These are phyloP conservation scores for Mythimna lalbum DNA, from an alignment of 2,888 invertebrate genomes.

Conservation along the genomic window DNA sequence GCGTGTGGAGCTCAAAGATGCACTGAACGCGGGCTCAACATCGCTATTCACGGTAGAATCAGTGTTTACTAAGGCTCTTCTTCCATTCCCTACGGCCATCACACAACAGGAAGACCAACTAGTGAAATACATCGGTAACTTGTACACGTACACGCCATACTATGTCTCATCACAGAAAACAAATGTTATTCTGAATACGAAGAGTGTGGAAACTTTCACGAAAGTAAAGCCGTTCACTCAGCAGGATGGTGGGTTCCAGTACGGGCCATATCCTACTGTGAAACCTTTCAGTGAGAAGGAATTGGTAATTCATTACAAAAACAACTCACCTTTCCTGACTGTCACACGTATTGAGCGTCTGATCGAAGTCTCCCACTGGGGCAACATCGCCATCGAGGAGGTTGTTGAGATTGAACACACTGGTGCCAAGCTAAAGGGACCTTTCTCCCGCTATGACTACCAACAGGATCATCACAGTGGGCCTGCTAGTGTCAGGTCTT, in stretches of 20 bases:
- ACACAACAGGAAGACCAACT: constrained; percentile 98
- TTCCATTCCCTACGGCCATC: constrained; percentile 97
- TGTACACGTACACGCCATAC: constrained; percentile 96
- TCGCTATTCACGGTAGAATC: constrained; percentile 92
- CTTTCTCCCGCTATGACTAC: constrained; percentile 99
- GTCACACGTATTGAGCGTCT: constrained; percentile 96
- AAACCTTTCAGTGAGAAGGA: constrained; percentile 91
- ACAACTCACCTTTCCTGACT: constrained; percentile 98
- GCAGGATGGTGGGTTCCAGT: constrained; percentile 95
- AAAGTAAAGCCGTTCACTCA: constrained; percentile 95
- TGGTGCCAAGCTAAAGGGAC: constrained; percentile 97
- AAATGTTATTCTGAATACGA: constrained; percentile 93
- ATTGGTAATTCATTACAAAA: constrained; percentile 97
- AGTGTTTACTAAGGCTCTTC: constrained; percentile 94
- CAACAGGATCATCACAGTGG: constrained; percentile 97
- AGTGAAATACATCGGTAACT: constrained; percentile 96
- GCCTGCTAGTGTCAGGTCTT: constrained; percentile 97
- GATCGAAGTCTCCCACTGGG: constrained; percentile 99
- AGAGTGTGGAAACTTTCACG: constrained; percentile 95
- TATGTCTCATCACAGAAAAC: constrained; percentile 95
- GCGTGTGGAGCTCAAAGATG: constrained; percentile 91
- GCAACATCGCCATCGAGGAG: constrained; percentile 99
- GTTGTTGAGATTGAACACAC: constrained; percentile 97
- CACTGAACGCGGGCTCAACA: constrained; percentile 90
- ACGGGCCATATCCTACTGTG: constrained; percentile 96